Base-by-base conservation (phyloP, 2,888 invertebrate species). In the Trichopoda pennipes region DNA sequence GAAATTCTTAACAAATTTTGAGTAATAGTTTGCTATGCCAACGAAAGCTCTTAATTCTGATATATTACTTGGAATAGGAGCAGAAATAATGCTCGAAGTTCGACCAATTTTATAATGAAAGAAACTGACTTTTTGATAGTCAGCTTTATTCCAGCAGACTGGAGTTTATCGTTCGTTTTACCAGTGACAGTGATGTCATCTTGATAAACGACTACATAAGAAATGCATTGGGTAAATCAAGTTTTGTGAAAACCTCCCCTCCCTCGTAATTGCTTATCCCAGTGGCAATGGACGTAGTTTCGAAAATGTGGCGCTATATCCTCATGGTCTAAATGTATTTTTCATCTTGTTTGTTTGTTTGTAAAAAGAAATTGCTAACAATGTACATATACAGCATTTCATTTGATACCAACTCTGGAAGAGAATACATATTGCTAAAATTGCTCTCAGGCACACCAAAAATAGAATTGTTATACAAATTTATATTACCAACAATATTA, bases 1-100 rank as follows among this genome's bases (percentile, higher is more conserved):
- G 51, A 85, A 72, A 56, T 83, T 73, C 16, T 70, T 61, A 4
- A 84, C 78, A 53, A 84, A 84, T 49, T 74, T 84, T 10, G 72
- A 81, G 58, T 84, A 78, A 68, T 81, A 78, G 74, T 81, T 81
- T 8, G 49, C 64, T 60, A 77, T 64, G 10, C 75, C 72, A 19
- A 80, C 42, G 64, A 81, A 75, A 38, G 80, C 80, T 42, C 81
- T 47, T 32, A 81, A 47, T 53, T 81, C 78, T 12, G 70, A 69
- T 28, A 70, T 23, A 73, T 73, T 58, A 23, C 47, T 61, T 35
- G 82, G 82, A 44, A 75, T 70, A 32, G 78, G n/a, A n/a, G n/a
- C n/a, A n/a, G n/a, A n/a, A n/a, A n/a, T n/a, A n/a, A n/a, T n/a
- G n/a, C n/a, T n/a, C 66, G 28, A 68, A 44, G 32, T 77, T 77